Evolutionary conservation across 2,113 vertebrate genomes (phyloP).

Genomic region (Cricetomys ansorgei): DNA sequence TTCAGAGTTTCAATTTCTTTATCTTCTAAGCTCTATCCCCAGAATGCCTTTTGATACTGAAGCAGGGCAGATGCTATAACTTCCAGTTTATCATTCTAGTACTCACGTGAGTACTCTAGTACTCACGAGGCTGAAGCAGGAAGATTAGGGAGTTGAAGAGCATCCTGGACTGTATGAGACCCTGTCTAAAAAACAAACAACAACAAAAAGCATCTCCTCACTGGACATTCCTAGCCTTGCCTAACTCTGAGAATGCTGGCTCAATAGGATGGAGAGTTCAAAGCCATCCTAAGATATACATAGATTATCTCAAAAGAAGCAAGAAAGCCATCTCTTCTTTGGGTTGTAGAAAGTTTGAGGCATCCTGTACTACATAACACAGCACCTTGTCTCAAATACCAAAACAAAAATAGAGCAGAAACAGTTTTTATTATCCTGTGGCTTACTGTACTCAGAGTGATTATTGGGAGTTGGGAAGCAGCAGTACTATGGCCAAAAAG

Average conservation of each 20-base stretch:
- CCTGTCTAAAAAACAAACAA: background rate
- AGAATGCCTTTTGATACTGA: background rate
- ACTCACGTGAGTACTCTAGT: background rate
- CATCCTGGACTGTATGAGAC: background rate
- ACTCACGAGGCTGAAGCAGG: background rate
- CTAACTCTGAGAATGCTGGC: background rate
- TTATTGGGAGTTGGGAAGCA: background rate
- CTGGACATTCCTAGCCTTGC: background rate
- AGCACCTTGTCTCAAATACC: background rate
- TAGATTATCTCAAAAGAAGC: background rate
- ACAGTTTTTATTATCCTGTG: background rate
- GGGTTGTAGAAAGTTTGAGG: background rate
- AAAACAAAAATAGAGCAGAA: background rate
- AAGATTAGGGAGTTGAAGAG: background rate
- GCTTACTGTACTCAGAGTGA: background rate
- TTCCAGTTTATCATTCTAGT: background rate
- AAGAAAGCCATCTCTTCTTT: background rate
- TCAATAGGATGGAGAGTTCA: background rate
- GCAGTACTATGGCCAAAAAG: background rate
- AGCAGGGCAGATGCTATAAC: background rate
- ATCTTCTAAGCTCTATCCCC: background rate
- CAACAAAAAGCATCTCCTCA: background rate
- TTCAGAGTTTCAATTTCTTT: conserved; percentile 11
- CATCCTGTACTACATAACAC: background rate
- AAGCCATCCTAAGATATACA: background rate